These are phyloP conservation scores for Stigmatopora nigra DNA, from an alignment of 2,113 vertebrate species.

Conservation along the genomic window DNA sequence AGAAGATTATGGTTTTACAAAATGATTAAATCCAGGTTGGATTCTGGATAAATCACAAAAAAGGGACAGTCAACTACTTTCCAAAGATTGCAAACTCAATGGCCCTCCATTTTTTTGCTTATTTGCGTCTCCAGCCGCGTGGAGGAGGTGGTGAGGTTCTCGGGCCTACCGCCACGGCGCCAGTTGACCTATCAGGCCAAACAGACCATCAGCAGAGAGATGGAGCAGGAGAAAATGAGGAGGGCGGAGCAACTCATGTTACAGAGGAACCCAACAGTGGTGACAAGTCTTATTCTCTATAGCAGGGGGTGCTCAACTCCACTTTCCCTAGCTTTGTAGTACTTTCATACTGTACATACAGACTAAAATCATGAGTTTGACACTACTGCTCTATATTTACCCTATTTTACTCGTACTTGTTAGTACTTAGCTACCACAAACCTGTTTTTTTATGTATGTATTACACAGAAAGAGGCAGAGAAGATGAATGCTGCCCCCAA, in stretches of 20 bases:
- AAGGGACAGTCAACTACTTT: slow-evolving; percentile 15
- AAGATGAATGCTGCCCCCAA: slow-evolving; percentile 39
- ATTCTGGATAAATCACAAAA: slow-evolving; percentile 10
- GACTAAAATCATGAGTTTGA: no score
- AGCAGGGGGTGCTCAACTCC: no score
- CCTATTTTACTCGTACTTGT: background rate
- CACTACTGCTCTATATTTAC: no score
- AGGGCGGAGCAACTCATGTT: slow-evolving; percentile 73
- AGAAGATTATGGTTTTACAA: slow-evolving; percentile 60
- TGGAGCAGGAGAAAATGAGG: slow-evolving; percentile 92
- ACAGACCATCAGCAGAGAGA: slow-evolving; percentile 89
- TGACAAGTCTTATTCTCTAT: slow-evolving; percentile 36
- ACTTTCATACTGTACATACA: no score
- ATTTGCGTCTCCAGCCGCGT: slow-evolving; percentile 74
- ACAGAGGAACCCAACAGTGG: slow-evolving; percentile 51
- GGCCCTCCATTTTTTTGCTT: background rate
- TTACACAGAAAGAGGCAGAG: slow-evolving; percentile 22
- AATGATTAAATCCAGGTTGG: slow-evolving; percentile 38
- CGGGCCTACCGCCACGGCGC: slow-evolving; percentile 75
- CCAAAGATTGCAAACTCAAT: background rate
- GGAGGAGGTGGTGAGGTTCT: slow-evolving; percentile 82
- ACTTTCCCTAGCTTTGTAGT: no score
- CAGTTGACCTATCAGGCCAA: slow-evolving; percentile 92
- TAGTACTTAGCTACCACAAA: background rate
- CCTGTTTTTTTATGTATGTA: slow-evolving; percentile 15